Percentiles rank a stretch among this genome's conserved stretches.
These are phyloP conservation scores for Palythoa grandis DNA, from an alignment of 92 coral and sea anemone species.

Conservation along the genomic window DNA sequence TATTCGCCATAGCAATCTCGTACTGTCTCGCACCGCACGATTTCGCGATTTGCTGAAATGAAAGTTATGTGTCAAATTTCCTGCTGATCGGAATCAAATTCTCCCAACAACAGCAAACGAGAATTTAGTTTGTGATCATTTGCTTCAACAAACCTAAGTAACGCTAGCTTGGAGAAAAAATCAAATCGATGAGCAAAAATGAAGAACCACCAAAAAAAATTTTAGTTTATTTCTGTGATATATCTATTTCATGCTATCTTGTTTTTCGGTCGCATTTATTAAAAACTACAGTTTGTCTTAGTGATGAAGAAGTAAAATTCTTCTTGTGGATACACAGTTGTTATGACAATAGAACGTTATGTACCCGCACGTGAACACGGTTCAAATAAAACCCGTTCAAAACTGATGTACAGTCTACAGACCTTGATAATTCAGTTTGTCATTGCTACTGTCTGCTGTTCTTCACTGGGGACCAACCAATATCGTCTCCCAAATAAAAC, in stretches of 20 bases:
- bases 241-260: neutral
- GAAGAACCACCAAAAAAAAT: neutral
- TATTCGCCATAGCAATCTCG: constrained; percentile 57
- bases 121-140: constrained; percentile 25
- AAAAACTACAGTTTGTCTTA: neutral
- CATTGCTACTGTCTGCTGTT: neutral
- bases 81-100: constrained; percentile 32
- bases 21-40: constrained; percentile 54
- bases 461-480: neutral
- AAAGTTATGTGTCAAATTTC: constrained; percentile 44
- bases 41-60: constrained; percentile 41
- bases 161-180: neutral
- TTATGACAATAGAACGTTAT: constrained; percentile 31
- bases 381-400: neutral
- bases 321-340: constrained; percentile 17
- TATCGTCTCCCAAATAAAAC: neutral
- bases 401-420: neutral
- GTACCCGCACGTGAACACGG: constrained; percentile 29
- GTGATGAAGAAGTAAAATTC: constrained; percentile 25
- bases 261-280: neutral
- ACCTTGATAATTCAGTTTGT: neutral
- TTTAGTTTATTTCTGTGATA: neutral
- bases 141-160: neutral
- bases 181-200: neutral
- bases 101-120: constrained; percentile 13